Evolutionary conservation across 2,888 invertebrate species (phyloP), one percentile per base, ranked within the genome.

Genomic region (Brachypterus glaber): DNA sequence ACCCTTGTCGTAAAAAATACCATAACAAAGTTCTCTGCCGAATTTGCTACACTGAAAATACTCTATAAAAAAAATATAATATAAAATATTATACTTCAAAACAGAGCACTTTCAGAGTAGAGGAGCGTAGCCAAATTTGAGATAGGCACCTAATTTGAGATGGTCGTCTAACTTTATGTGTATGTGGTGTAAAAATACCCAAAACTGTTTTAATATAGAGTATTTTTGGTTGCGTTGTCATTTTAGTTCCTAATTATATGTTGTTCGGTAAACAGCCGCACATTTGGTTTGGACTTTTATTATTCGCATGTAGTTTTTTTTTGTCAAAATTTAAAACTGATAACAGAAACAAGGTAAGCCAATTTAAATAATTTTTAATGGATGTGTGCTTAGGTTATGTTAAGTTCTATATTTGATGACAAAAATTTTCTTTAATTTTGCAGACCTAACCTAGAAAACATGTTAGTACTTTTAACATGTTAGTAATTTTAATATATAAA

Each of bases 151-250:
- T 15, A 16, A 32, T 32, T 13, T 9, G 9, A 7, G 32, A 32
- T 9, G 14, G 29, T 5, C 7, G n/a, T 11, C 7, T 29, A 29
- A 29, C 29, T 29, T 5, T 29, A 12, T 29, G 12, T 29, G 29
- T 29, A 29, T 29, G 29, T 29, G 29, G n/a, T 29, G 29, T 12
- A 9, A 29, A 9, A 29, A 12, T 29, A 29, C 29, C 29, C 11
- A 5, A 11, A 29, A 12, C 12, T 29, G n/a, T 12, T 29, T 29
- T 11, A 11, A 29, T 8, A 29, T 9, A 29, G 29, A 8, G n/a
- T 12, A 29, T 29, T 29, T 29, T 5, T 29, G 12, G n/a, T 29
- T 29, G 29, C 29, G 29, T 11, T 12, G 12, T 12, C 29, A 11
- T 12, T 5, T 5, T 5, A n/a, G n/a, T n/a, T n/a, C n/a, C n/a